Evolutionary conservation across 2,888 invertebrate genomes (phyloP).

Genomic region (Dasypogon diadema): DNA sequence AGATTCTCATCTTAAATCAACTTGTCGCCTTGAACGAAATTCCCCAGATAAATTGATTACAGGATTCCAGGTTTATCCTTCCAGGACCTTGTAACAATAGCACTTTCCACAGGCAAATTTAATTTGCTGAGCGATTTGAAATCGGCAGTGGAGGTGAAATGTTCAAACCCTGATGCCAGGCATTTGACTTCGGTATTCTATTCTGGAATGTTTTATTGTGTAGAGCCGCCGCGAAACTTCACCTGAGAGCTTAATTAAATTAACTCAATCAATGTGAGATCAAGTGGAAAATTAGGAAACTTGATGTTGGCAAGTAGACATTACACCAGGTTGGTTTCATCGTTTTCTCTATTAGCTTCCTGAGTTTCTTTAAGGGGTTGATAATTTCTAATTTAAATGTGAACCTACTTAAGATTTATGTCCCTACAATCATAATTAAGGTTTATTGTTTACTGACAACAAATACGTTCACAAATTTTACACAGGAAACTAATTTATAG

Average conservation of each 20-base stretch:
- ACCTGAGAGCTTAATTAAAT: constrained; percentile 50
- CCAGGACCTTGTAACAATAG: background rate
- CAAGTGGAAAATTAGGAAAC: constrained; percentile 53
- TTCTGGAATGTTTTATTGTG: constrained; percentile 11
- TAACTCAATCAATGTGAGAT: constrained; percentile 52
- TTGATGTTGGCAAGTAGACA: background rate
- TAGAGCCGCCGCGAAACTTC: background rate
- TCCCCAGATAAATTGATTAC: constrained; percentile 35
- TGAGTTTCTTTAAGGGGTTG: background rate
- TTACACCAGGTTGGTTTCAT: background rate
- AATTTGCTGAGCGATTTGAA: constrained; percentile 32
- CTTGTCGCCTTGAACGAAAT: constrained; percentile 23
- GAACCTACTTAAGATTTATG: too few species aligned
- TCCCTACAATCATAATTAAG: too few species aligned
- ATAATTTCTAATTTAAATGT: background rate
- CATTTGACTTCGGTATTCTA: constrained; percentile 24
- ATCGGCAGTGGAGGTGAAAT: background rate
- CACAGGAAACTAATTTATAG: too few species aligned
- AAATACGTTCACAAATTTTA: too few species aligned
- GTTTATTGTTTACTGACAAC: too few species aligned
- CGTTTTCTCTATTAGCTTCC: background rate
- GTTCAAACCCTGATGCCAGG: constrained; percentile 1
- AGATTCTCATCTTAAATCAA: constrained; percentile 20
- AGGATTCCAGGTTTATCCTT: background rate
- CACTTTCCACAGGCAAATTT: constrained; percentile 28